Conservation (phyloP, 2,888 invertebrate species). For the Synergus japonicus region DNA sequence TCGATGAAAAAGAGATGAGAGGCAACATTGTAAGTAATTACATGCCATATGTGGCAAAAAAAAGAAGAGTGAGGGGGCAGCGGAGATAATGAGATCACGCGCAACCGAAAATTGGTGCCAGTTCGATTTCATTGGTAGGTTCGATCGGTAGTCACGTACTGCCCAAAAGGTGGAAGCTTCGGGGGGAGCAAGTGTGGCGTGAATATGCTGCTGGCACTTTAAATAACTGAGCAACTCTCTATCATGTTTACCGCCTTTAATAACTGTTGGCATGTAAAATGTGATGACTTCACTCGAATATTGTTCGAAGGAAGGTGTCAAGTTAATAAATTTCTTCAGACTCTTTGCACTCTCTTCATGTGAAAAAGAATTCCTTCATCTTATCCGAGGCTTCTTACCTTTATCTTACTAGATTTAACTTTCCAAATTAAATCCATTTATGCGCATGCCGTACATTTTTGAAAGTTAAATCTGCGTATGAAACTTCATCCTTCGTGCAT, state of each 20-base stretch:
- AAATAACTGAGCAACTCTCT: constrained; percentile 23
- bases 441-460: constrained; percentile 14
- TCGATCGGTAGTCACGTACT: constrained; percentile 46
- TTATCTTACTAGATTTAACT: background rate
- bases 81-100: constrained; percentile 76
- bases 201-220: constrained; percentile 32
- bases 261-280: constrained; percentile 22
- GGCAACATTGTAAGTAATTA: constrained; percentile 33
- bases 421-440: constrained; percentile 9
- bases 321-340: constrained; percentile 5
- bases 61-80: constrained; percentile 59
- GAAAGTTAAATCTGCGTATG: constrained; percentile 4
- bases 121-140: constrained; percentile 73
- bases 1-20: constrained; percentile 39
- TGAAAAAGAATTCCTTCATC: background rate
- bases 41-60: constrained; percentile 2
- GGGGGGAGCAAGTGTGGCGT: constrained; percentile 13
- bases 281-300: constrained; percentile 27
- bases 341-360: background rate
- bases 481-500: constrained; percentile 17
- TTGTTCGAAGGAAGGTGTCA: constrained; percentile 12
- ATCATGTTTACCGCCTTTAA: constrained; percentile 38
- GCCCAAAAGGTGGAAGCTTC: constrained; percentile 21
- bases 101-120: constrained; percentile 76
- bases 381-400: background rate